These are phyloP conservation scores for Australoheros facetus DNA, from an alignment of 2,797 vertebrate species.

Conservation along the genomic window DNA sequence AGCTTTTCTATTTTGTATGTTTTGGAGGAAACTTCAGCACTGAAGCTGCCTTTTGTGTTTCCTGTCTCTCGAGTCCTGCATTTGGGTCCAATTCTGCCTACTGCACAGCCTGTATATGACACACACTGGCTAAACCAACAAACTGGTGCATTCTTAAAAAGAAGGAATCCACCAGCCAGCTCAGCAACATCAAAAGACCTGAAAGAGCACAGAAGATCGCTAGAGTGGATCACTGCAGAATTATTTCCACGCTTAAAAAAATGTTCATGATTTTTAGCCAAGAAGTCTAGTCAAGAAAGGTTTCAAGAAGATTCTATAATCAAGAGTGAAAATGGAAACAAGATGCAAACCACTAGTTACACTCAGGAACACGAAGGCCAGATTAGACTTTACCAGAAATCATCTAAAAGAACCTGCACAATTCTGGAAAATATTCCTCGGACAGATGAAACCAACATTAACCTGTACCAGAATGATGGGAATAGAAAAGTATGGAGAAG, in stretches of 20 bases:
- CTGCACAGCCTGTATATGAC: too few relatives aligned
- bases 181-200: background rate
- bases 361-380: background rate
- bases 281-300: background rate
- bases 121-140: background rate
- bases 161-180: background rate
- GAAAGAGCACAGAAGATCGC: background rate
- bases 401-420: background rate
- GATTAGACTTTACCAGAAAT: background rate
- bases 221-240: background rate
- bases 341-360: background rate
- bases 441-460: background rate
- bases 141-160: background rate
- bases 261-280: background rate
- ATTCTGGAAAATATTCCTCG: background rate
- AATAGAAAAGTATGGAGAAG: background rate
- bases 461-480: background rate
- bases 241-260: background rate
- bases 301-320: background rate
- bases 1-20: too few relatives aligned
- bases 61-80: too few relatives aligned
- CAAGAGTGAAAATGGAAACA: background rate
- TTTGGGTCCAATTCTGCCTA: too few relatives aligned
- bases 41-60: too few relatives aligned
- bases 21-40: too few relatives aligned